Conservation (phyloP, 2,113 vertebrate species). For the Scopus umbretta region DNA sequence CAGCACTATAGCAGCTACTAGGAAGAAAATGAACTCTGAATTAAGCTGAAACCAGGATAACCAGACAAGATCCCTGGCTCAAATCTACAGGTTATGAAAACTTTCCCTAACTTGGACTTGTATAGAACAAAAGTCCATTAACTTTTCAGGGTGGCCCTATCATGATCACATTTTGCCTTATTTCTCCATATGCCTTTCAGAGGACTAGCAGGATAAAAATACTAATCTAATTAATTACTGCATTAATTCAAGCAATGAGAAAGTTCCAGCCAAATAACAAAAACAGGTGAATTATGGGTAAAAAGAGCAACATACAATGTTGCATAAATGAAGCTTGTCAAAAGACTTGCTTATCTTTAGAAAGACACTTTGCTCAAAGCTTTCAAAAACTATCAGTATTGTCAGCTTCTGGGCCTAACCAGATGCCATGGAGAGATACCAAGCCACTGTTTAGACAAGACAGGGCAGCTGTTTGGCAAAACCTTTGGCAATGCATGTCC, state of each 20-base stretch:
- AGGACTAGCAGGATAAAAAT: background rate
- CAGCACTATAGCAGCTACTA: too few relatives aligned
- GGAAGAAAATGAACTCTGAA: too few relatives aligned
- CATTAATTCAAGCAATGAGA: background rate
- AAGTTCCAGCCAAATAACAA: background rate
- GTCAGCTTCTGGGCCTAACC: background rate
- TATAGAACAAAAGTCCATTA: background rate
- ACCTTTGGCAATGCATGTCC: background rate
- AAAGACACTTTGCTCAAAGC: background rate
- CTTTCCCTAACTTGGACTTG: background rate
- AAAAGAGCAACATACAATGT: background rate
- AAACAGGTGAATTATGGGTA: background rate
- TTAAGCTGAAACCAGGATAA: too few relatives aligned
- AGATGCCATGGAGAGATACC: fast-evolving
- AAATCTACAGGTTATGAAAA: background rate
- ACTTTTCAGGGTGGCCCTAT: background rate
- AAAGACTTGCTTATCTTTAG: background rate
- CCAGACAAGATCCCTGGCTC: background rate
- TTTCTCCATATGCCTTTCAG: background rate
- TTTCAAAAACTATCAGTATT: background rate
- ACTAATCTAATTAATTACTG: background rate
- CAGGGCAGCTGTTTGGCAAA: background rate
- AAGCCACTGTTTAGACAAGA: background rate
- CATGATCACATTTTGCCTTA: background rate
- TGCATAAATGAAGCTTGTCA: background rate